Percentiles rank a stretch among this genome's conserved stretches.
These are phyloP conservation scores for Phortica magna DNA, from an alignment of 2,888 invertebrate genomes.

Conservation along the genomic window DNA sequence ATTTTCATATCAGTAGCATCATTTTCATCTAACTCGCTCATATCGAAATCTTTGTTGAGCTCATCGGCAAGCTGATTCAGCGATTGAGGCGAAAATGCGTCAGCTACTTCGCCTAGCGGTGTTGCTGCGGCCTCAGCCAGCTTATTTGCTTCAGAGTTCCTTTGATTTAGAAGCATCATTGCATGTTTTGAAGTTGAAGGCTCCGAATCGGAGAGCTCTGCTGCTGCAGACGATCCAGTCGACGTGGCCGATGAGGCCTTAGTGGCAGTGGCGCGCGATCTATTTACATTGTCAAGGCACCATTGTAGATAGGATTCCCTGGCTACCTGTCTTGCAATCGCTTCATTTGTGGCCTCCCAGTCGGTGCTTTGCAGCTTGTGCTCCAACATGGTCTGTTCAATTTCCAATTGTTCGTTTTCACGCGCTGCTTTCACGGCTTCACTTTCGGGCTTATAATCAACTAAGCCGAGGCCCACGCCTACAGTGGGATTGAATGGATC, in stretches of 20 bases:
- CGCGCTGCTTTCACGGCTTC: constrained; percentile 86
- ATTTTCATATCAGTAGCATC: constrained; percentile 76
- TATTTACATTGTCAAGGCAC: constrained; percentile 83
- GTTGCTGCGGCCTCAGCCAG: constrained; percentile 22
- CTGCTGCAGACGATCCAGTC: constrained; percentile 73
- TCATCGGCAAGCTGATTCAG: constrained; percentile 61
- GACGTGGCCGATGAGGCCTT: constrained; percentile 68
- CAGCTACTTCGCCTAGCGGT: constrained; percentile 35
- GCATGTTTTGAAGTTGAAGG: constrained; percentile 74
- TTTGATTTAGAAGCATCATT: constrained; percentile 47
- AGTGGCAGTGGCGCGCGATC: constrained; percentile 68
- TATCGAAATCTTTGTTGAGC: constrained; percentile 57
- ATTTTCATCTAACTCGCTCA: constrained; percentile 65
- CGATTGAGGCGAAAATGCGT: constrained; percentile 62
- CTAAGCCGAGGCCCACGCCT: constrained; percentile 90
- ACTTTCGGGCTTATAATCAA: constrained; percentile 87
- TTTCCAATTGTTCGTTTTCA: constrained; percentile 87
- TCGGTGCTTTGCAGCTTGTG: constrained; percentile 93
- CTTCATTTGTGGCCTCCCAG: constrained; percentile 94
- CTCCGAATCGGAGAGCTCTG: constrained; percentile 67
- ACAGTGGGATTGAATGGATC: constrained; percentile 90
- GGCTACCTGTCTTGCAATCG: constrained; percentile 91
- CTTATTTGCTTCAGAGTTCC: constrained; percentile 42
- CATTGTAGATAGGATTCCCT: constrained; percentile 91
- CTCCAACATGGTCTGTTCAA: constrained; percentile 93